Evolutionary conservation across 2,113 vertebrate species (phyloP), one percentile per base, ranked within the genome.

Genomic region (Trematomus loennbergii): DNA sequence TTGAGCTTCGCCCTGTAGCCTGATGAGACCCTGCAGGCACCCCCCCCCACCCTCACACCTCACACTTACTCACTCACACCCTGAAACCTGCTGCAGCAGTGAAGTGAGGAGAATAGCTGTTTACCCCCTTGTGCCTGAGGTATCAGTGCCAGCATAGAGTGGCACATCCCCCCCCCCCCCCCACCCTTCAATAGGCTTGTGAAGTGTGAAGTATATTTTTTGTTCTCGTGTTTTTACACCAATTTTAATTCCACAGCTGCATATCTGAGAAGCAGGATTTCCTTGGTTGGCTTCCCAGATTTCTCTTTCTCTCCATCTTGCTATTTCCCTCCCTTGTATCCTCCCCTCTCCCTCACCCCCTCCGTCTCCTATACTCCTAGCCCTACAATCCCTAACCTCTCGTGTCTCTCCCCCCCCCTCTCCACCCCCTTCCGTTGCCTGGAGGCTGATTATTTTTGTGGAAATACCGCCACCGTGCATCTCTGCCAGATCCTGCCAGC

Each of bases 251-350:
- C 94, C 92, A 94, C 93, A 94, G 94, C 93, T 95, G 95, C 93
- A 94, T 94, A 94, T 96, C 94, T 94, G 90, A 94, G 92, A 88
- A 93, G 94, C 93, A 94, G 93, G 94, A 96, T 95, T 95, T 95
- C 93, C 95, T 95, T 95, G 95, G 95, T 94, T 92, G 77, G 90
- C 89, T 94, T 95, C 93, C 93, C 93, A 93, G 90, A 94, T 93
- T 40, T 92, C 76, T 89, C 89, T 90, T 90, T 91, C 83, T 90
- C 87, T 88, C 91, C 80, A 78, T 84, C 84, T 85, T 72, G 77
- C 86, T 77, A 74, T 86, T 90, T 88, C 88, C 81, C 85, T 88
- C 83, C 85, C 89, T 87, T 87, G 67, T 90, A 88, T 88, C 87
- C 90, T 89, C 84, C 88, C 36, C 80, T 88, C 81, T 87, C 78